These are phyloP conservation scores for Leucosticte australis DNA, from an alignment of 2,113 vertebrate species.

Conservation along the genomic window DNA sequence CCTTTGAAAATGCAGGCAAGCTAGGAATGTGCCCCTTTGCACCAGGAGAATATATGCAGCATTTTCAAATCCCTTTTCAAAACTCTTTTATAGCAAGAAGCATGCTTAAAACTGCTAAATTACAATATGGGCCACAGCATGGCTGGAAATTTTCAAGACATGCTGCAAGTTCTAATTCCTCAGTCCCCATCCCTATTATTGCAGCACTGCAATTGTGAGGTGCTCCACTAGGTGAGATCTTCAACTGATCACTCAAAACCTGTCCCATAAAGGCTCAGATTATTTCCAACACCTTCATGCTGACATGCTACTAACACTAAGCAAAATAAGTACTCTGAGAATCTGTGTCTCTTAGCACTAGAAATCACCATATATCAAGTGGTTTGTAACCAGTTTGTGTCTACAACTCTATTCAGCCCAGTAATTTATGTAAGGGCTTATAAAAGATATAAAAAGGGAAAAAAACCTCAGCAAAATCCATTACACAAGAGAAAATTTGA, in stretches of 20 bases:
- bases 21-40: neutral
- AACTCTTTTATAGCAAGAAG: neutral
- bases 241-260: neutral
- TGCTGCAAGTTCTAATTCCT: neutral
- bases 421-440: neutral
- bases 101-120: neutral
- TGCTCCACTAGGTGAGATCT: neutral
- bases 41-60: neutral
- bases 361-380: neutral
- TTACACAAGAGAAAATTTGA: slow-evolving; percentile 19
- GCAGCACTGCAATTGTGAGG: neutral
- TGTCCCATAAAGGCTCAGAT: neutral
- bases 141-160: neutral
- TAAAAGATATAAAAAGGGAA: neutral
- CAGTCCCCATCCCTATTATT: neutral
- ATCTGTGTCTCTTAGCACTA: neutral
- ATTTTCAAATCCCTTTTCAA: neutral
- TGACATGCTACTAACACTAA: neutral
- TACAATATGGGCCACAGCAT: neutral
- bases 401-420: neutral
- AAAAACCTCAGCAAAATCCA: neutral
- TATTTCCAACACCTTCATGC: neutral
- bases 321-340: neutral
- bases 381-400: neutral
- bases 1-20: neutral